phyloP scores from a whole-genome alignment of 2,797 vertebrate species.

The Phoeniculus purpureus region DNA sequence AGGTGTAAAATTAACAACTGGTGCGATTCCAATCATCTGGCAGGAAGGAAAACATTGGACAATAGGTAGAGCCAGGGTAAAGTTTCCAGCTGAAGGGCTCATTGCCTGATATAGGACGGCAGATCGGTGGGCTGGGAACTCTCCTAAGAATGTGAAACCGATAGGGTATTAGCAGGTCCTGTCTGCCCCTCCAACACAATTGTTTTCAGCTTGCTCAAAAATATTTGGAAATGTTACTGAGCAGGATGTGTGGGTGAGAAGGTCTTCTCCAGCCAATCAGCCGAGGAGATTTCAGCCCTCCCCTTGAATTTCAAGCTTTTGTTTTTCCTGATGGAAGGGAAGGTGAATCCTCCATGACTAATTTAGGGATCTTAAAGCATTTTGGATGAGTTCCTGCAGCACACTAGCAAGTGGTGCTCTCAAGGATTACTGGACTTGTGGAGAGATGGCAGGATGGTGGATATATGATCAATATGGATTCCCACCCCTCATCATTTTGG shows the following conservation, averaged over 20 bases:
- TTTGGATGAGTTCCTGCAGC: conserved; percentile 44
- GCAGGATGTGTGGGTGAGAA: conserved; percentile 17
- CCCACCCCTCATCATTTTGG: neutral
- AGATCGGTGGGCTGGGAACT: conserved; percentile 62
- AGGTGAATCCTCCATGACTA: conserved; percentile 33
- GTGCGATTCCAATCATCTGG: conserved; percentile 35
- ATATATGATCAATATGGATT: neutral
- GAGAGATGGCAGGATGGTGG: neutral
- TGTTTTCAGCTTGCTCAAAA: conserved; percentile 71
- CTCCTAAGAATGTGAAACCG: conserved; percentile 69
- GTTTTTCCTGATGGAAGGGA: conserved; percentile 48
- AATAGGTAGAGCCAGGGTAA: conserved; percentile 63
- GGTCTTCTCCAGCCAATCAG: conserved; percentile 60
- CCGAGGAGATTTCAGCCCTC: conserved; percentile 37
- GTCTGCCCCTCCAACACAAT: conserved; percentile 65
- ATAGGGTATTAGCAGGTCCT: conserved; percentile 67
- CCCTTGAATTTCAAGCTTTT: conserved; percentile 64
- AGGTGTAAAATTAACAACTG: conserved; percentile 60
- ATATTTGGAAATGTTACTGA: conserved; percentile 64
- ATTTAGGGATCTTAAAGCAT: conserved; percentile 42
- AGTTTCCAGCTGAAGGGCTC: conserved; percentile 64
- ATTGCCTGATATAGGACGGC: conserved; percentile 65
- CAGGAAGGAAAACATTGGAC: conserved; percentile 61
- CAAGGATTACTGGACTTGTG: neutral
- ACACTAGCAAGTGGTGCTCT: neutral